These are phyloP conservation scores for Natrix natrix DNA, from an alignment of 2,797 vertebrate species.

Conservation along the genomic window DNA sequence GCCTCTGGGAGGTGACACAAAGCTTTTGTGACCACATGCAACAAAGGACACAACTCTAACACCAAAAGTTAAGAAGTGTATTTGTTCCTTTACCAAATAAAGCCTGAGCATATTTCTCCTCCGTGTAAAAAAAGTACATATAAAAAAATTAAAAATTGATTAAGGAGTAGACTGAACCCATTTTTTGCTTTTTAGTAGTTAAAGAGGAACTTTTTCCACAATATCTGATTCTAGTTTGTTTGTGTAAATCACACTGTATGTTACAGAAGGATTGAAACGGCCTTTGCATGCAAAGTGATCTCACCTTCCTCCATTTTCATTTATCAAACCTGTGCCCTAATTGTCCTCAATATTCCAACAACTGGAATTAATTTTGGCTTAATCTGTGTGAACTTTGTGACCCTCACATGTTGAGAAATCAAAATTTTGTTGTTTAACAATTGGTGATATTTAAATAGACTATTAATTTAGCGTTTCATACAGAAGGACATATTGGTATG, in stretches of 20 bases:
- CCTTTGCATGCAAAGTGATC: neutral
- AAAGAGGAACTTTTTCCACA: neutral
- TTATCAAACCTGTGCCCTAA: rapidly evolving
- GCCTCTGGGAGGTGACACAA: neutral
- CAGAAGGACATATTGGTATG: neutral
- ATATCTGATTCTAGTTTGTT: neutral
- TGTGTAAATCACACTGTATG: neutral
- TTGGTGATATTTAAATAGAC: slow-evolving; percentile 18
- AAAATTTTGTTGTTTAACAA: neutral
- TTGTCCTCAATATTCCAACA: neutral
- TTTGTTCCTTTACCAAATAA: neutral
- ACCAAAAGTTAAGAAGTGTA: neutral
- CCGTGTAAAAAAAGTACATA: neutral
- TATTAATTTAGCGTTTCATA: neutral
- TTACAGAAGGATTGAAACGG: neutral
- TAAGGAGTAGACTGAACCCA: neutral
- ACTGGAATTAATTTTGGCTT: neutral
- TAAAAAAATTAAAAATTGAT: neutral
- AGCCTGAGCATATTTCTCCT: neutral
- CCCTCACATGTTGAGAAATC: slow-evolving; percentile 13
- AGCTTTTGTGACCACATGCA: neutral
- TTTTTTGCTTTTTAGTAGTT: neutral
- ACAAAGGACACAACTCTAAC: neutral
- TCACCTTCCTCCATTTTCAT: neutral
- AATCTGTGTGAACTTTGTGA: neutral